Conservation (phyloP, 2,888 invertebrate species). For the Yponomeuta malinellus region DNA sequence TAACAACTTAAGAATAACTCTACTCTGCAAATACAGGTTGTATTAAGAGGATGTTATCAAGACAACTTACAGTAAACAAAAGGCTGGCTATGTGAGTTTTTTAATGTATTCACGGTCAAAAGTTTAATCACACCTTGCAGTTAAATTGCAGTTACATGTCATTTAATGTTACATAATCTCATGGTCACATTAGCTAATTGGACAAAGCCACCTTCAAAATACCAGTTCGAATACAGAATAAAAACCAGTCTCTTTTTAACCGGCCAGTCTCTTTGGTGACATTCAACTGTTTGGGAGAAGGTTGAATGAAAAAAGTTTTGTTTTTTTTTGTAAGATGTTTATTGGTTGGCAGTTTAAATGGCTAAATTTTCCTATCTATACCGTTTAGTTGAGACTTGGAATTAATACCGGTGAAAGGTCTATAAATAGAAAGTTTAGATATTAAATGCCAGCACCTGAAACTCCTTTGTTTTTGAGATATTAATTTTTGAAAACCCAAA, state of each 20-base stretch:
- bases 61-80: not conserved
- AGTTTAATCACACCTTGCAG: not conserved
- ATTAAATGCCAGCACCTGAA: too few species aligned
- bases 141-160: not conserved
- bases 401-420: too few species aligned
- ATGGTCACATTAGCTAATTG: not conserved
- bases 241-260: not conserved
- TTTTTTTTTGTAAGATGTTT: conserved; percentile 2
- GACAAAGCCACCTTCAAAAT: not conserved
- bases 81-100: not conserved
- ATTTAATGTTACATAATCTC: not conserved
- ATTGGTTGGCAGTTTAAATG: too few species aligned
- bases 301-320: not conserved
- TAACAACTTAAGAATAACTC: too few species aligned
- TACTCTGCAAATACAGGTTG: too few species aligned
- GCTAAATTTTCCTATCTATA: too few species aligned
- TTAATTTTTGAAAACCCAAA: too few species aligned
- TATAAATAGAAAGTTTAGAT: too few species aligned
- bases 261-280: not conserved
- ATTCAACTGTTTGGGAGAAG: not conserved
- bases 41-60: not conserved
- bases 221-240: not conserved
- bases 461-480: too few species aligned
- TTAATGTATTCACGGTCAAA: conserved; percentile 1
- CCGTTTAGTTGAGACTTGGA: too few species aligned